Percentiles rank a stretch among this genome's conserved stretches.
These are phyloP conservation scores for Phyllotreta cruciferae DNA, from an alignment of 2,888 invertebrate genomes.

Conservation along the genomic window DNA sequence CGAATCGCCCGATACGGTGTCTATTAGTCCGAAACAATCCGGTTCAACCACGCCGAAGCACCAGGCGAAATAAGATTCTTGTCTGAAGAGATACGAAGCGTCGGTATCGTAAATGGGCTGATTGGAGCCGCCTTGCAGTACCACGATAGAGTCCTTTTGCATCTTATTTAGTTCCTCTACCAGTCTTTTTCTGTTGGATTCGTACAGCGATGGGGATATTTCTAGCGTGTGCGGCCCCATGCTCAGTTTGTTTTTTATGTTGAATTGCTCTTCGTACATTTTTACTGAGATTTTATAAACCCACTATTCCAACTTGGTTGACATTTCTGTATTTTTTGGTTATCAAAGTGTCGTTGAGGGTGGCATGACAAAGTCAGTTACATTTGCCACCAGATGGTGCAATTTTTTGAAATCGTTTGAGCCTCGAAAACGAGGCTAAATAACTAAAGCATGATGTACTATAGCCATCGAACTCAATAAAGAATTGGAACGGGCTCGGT, in stretches of 20 bases:
- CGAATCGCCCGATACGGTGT: slow-evolving; percentile 72
- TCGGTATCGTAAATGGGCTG: slow-evolving; percentile 87
- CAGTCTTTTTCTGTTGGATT: slow-evolving; percentile 78
- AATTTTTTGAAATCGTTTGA: too few species aligned
- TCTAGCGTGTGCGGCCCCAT: slow-evolving; percentile 77
- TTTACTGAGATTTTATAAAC: background rate
- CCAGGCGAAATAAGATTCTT: slow-evolving; percentile 99
- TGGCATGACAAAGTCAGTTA: too few species aligned
- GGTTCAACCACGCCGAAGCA: slow-evolving; percentile 90
- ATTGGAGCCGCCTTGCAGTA: slow-evolving; percentile 88
- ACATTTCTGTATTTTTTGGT: too few species aligned
- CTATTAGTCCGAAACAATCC: slow-evolving; percentile 86
- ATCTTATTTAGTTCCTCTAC: slow-evolving; percentile 63
- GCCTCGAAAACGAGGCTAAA: too few species aligned
- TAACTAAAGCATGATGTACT: too few species aligned
- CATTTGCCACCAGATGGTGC: too few species aligned
- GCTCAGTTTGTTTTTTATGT: slow-evolving; percentile 50
- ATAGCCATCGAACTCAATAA: too few species aligned
- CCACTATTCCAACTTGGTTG: too few species aligned
- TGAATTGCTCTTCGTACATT: background rate
- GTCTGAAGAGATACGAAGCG: slow-evolving; percentile 64
- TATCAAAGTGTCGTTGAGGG: too few species aligned
- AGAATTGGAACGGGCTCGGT: too few species aligned
- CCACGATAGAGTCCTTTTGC: slow-evolving; percentile 67
- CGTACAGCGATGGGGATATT: slow-evolving; percentile 83